Percentiles rank a stretch among this genome's conserved stretches.
Conservation (phyloP, 2,113 vertebrate species). For the Malurus cyaneus region DNA sequence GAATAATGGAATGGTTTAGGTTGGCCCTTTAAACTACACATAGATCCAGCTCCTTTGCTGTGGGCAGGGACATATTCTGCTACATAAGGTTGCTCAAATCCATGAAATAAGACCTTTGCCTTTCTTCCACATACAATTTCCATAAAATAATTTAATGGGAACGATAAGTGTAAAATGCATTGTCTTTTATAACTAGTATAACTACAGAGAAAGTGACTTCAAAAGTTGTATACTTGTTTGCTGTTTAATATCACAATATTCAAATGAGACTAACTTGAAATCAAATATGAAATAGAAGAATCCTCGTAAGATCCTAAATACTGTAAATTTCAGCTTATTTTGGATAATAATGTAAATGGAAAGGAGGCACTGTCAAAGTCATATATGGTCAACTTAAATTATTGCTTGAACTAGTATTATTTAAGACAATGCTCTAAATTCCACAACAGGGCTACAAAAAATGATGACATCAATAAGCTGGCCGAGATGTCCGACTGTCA, state of each 20-base stretch:
- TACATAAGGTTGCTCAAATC: not conserved
- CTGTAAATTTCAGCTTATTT: not conserved
- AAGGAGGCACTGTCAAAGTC: not conserved
- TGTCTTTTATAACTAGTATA: not conserved
- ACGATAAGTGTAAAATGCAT: not conserved
- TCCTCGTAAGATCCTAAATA: not conserved
- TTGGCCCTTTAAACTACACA: not conserved
- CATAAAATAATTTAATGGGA: not conserved
- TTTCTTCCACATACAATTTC: not conserved
- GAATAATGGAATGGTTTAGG: not conserved
- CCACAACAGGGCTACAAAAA: constrained; percentile 64
- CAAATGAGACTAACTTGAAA: not conserved
- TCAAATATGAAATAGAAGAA: not conserved
- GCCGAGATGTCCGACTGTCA: constrained; percentile 70
- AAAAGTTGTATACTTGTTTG: not conserved
- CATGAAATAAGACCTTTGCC: not conserved
- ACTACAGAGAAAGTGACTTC: not conserved
- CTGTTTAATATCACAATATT: not conserved
- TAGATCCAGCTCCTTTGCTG: not conserved
- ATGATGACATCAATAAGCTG: constrained; percentile 54
- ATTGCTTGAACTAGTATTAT: not conserved
- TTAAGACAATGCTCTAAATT: not conserved
- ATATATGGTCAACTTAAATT: not conserved
- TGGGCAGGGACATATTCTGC: not conserved
- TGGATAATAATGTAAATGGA: not conserved